Conservation (phyloP, 1,140 invertebrate species). For the Aricia agestis region DNA sequence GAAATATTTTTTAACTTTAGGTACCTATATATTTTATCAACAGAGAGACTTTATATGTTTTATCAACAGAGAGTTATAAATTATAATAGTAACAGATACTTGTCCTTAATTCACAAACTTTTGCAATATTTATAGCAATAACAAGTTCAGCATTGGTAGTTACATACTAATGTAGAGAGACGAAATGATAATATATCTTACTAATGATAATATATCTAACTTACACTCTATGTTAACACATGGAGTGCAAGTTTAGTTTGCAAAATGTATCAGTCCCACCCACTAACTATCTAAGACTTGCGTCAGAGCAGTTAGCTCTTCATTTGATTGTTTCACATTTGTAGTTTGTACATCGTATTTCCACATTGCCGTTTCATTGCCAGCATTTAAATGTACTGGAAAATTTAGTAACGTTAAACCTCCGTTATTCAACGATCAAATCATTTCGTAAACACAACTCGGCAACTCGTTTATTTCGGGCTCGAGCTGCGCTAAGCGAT, state of each 20-base stretch:
- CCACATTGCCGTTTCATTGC: not conserved
- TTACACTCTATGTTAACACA: too few relatives aligned
- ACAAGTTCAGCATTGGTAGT: too few relatives aligned
- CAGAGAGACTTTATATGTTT: too few relatives aligned
- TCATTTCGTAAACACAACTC: slow-evolving; percentile 32
- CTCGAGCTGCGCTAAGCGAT: slow-evolving; percentile 19
- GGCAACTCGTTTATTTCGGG: slow-evolving; percentile 35
- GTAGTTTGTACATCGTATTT: not conserved
- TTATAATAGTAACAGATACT: too few relatives aligned
- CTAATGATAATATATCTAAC: too few relatives aligned
- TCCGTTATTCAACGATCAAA: slow-evolving; percentile 21
- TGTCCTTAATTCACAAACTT: too few relatives aligned
- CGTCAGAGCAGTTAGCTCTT: not conserved
- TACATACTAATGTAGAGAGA: too few relatives aligned
- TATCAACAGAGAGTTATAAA: too few relatives aligned
- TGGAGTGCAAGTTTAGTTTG: not conserved
- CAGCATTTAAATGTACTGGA: slow-evolving; percentile 22
- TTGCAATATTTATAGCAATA: too few relatives aligned
- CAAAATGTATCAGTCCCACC: not conserved
- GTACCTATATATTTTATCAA: too few relatives aligned
- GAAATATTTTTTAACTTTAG: too few relatives aligned
- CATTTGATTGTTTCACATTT: not conserved
- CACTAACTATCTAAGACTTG: not conserved
- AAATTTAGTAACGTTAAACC: slow-evolving; percentile 23
- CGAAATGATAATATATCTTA: too few relatives aligned